These are phyloP conservation scores for Passer domesticus DNA, from an alignment of 2,113 vertebrate species.

Conservation along the genomic window DNA sequence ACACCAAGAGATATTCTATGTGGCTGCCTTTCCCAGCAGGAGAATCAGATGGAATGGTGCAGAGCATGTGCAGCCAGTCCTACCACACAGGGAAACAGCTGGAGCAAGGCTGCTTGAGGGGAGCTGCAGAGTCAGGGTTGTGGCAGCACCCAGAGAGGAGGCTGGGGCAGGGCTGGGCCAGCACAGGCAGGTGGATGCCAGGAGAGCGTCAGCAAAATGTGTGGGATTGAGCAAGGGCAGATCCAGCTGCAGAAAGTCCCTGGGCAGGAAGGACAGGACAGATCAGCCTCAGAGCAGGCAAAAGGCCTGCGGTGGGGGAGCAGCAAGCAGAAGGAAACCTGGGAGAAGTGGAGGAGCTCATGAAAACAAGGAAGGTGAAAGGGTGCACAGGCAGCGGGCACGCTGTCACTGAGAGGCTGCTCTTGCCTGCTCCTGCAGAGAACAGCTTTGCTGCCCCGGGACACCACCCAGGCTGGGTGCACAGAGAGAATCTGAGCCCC, in stretches of 20 bases:
- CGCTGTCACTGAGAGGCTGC: not conserved
- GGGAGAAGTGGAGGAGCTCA: not conserved
- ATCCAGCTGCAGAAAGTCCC: not conserved
- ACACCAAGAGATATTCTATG: not conserved
- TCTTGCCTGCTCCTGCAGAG: not conserved
- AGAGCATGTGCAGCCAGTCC: not conserved
- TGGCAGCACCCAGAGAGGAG: rapidly evolving
- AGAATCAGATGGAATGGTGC: not conserved
- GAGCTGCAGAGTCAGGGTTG: not conserved
- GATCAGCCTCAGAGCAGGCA: not conserved
- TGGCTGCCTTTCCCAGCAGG: not conserved
- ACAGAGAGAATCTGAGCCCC: not conserved
- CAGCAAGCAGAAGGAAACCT: not conserved
- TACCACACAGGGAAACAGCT: not conserved
- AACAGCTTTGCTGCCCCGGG: not conserved
- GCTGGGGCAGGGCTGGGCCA: not conserved
- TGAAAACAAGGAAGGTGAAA: rapidly evolving
- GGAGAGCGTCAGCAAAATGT: not conserved
- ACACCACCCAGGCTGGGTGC: not conserved
- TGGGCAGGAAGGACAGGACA: not conserved
- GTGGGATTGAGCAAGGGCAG: not conserved
- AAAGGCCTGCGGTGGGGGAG: not conserved
- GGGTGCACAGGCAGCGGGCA: not conserved
- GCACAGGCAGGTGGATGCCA: not conserved
- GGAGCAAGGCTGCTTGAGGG: not conserved